Evolutionary conservation across 2,888 invertebrate species (phyloP).

Genomic region (Clusia tigrina): DNA sequence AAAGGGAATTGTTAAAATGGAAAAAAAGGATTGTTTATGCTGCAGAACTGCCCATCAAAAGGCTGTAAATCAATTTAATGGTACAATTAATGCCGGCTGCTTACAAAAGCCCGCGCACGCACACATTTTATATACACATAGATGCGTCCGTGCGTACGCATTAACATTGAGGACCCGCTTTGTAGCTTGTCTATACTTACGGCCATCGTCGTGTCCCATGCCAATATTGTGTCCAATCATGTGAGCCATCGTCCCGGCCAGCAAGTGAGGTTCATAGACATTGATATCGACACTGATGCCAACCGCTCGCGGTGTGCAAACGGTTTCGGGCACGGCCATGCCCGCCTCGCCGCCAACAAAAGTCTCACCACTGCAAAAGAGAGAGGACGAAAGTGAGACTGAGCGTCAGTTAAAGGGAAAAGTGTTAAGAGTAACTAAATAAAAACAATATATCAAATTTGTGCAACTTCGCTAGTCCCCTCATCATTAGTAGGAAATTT

Average conservation of each 20-base stretch:
- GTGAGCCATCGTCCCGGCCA: conserved; percentile 97
- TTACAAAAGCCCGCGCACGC: neutral
- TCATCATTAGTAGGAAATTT: too few species aligned
- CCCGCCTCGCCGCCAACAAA: conserved; percentile 92
- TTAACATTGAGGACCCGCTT: too few species aligned
- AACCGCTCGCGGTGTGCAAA: conserved; percentile 92
- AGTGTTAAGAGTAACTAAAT: too few species aligned
- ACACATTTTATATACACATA: neutral
- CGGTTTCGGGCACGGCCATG: conserved; percentile 90
- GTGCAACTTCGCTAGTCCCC: too few species aligned
- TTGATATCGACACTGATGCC: conserved; percentile 95
- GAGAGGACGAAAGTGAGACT: too few species aligned
- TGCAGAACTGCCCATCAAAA: neutral
- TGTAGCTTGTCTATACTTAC: conserved; percentile 65
- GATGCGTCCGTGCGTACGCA: neutral
- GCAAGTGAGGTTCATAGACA: conserved; percentile 90
- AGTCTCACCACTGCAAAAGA: conserved; percentile 74
- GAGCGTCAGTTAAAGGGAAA: too few species aligned
- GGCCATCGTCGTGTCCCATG: conserved; percentile 93
- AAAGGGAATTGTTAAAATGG: neutral
- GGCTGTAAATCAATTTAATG: conserved; percentile 17
- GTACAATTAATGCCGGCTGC: conserved; percentile 1
- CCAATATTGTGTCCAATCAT: conserved; percentile 99
- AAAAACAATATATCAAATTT: too few species aligned
- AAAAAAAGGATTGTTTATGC: conserved; percentile 1